These are phyloP conservation scores for Sapayoa aenigma DNA, from an alignment of 2,113 vertebrate species.

Conservation along the genomic window DNA sequence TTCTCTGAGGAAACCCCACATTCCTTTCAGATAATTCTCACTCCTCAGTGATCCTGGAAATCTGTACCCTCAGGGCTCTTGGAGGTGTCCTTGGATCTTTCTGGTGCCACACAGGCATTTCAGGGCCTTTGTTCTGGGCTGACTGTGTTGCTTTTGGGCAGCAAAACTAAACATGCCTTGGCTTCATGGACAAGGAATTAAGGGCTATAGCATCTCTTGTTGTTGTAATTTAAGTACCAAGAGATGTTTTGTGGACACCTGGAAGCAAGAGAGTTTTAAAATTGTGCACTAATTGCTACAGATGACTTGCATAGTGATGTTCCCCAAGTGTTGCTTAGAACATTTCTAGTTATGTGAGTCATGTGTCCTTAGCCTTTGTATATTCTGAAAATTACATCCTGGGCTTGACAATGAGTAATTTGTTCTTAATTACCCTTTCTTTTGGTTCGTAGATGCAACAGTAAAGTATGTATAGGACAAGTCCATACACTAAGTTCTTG, in stretches of 20 bases:
- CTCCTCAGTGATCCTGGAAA: background rate
- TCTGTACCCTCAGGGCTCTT: background rate
- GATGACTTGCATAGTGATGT: background rate
- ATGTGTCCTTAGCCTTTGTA: background rate
- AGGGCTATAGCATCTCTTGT: background rate
- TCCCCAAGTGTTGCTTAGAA: accelerated
- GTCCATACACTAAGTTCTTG: accelerated
- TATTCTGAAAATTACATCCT: background rate
- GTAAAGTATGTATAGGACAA: background rate
- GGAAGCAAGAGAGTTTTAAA: background rate
- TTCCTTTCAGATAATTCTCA: background rate
- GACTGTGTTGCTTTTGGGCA: background rate
- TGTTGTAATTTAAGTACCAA: background rate
- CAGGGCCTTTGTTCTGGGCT: background rate
- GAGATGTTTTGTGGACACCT: background rate
- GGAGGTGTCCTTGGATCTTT: background rate
- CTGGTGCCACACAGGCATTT: background rate
- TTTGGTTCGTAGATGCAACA: background rate
- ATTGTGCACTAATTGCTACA: background rate
- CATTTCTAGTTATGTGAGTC: background rate
- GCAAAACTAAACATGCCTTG: background rate
- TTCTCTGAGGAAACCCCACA: accelerated
- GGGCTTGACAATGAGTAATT: background rate
- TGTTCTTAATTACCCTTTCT: background rate
- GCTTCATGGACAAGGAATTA: background rate